phyloP scores from a whole-genome alignment of 1,140 invertebrate genomes.

The Melanaphis sacchari region DNA sequence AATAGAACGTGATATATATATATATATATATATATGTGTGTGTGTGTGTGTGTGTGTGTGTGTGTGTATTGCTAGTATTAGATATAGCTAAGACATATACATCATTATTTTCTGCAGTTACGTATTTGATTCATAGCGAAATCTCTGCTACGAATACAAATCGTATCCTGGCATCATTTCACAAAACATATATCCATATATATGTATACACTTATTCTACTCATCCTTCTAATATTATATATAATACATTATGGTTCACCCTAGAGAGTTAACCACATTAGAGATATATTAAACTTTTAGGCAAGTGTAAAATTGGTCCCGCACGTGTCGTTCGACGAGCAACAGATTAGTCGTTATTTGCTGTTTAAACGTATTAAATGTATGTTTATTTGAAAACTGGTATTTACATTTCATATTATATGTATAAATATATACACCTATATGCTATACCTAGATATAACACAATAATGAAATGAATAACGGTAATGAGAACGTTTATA shows the following conservation, averaged over 20 bases:
- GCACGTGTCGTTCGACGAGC: constrained; percentile 29
- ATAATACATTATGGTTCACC: background rate
- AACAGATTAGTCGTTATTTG: constrained; percentile 39
- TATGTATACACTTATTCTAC: background rate
- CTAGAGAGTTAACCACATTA: constrained; percentile 26
- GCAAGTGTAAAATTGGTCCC: constrained; percentile 32
- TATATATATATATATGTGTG: background rate
- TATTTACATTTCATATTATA: background rate
- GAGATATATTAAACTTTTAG: constrained; percentile 37
- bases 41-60: no score
- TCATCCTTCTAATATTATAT: background rate
- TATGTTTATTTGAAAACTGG: background rate
- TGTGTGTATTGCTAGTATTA: background rate
- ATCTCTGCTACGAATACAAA: background rate
- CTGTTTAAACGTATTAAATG: background rate
- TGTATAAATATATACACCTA: background rate
- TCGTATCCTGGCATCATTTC: background rate
- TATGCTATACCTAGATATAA: background rate
- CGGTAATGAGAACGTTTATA: background rate
- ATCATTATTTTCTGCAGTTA: background rate
- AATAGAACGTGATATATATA: no score
- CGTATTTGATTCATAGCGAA: background rate
- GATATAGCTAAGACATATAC: background rate
- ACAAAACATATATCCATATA: background rate
- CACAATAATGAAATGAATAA: background rate